Percentiles rank a stretch among this genome's conserved stretches.
phyloP scores from a whole-genome alignment of 2,888 invertebrate species.

The Cataglyphis rosenhaueri region DNA sequence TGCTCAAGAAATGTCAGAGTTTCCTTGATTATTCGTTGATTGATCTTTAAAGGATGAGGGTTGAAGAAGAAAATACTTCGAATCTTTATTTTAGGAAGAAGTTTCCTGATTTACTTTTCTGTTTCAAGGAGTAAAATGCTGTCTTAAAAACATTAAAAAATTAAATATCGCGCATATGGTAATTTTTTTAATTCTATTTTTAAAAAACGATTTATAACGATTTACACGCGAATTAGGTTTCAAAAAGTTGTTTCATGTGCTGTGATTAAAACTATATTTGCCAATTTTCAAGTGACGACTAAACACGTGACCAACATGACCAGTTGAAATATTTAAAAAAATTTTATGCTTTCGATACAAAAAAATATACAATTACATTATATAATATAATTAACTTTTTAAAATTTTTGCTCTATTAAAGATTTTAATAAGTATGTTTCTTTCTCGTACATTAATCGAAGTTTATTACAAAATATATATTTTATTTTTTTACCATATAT shows the following conservation, averaged over 20 bases:
- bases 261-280: background rate
- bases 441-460: background rate
- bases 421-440: background rate
- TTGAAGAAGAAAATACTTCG: no score
- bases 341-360: background rate
- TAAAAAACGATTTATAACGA: background rate
- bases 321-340: background rate
- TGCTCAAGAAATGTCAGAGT: background rate
- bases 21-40: conserved; percentile 7
- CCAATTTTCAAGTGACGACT: background rate
- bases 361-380: no score
- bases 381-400: background rate
- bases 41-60: background rate
- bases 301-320: background rate
- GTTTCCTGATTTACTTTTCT: background rate
- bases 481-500: background rate
- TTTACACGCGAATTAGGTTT: background rate
- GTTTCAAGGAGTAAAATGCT: background rate
- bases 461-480: background rate
- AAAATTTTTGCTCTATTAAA: background rate
- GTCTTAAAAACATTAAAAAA: background rate
- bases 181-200: background rate
- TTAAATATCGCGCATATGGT: background rate
- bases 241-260: background rate
- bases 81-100: background rate